Conservation (phyloP, 2,113 vertebrate genomes). For the Pipa parva region DNA sequence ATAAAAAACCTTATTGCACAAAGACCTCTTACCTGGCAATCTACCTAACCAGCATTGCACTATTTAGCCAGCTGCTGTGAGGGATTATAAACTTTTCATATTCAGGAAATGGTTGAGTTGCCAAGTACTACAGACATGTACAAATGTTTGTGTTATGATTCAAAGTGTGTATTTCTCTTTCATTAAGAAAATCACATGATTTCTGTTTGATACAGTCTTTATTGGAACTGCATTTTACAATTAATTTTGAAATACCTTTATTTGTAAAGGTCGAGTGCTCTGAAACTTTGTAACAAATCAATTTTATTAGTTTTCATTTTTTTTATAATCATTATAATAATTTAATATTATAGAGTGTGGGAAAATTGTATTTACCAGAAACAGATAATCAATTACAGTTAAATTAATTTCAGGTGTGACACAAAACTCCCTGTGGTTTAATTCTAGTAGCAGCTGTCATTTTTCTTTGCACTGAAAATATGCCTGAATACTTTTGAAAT, state of each 20-base stretch:
- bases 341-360: neutral
- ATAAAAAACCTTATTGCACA: neutral
- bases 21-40: neutral
- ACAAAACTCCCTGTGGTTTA: too few species aligned
- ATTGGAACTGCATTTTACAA: neutral
- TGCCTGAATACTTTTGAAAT: too few species aligned
- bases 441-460: too few species aligned
- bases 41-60: neutral
- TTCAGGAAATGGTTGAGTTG: neutral
- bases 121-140: neutral
- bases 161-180: neutral
- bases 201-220: neutral
- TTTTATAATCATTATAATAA: neutral
- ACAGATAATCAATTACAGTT: too few species aligned
- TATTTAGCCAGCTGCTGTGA: neutral
- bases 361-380: neutral
- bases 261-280: neutral
- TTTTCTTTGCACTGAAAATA: too few species aligned
- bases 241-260: neutral
- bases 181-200: neutral
- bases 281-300: neutral
- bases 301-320: constrained; percentile 10
- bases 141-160: neutral
- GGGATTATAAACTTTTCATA: neutral
- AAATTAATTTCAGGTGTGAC: too few species aligned